These are phyloP conservation scores for Lathronympha strigana DNA, from an alignment of 2,888 invertebrate species.

Conservation along the genomic window DNA sequence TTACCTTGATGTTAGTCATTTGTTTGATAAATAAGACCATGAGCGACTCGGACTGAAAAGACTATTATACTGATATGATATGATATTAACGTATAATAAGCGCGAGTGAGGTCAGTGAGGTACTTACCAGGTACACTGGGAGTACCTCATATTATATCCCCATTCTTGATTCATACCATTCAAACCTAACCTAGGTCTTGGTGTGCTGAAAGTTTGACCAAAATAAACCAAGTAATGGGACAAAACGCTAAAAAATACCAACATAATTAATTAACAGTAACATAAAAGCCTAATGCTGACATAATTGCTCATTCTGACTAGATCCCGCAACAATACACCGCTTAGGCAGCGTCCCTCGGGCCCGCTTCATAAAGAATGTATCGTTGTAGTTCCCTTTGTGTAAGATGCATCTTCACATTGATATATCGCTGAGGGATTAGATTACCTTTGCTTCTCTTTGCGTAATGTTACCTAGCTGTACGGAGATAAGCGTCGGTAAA, in stretches of 20 bases:
- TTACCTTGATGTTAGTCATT: too few species aligned
- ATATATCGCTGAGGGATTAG: slow-evolving; percentile 31
- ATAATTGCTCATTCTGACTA: slow-evolving; percentile 20
- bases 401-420: slow-evolving; percentile 35
- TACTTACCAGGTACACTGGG: too few species aligned
- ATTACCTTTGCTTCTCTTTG: slow-evolving; percentile 17
- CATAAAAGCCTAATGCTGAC: slow-evolving; percentile 18
- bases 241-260: background rate
- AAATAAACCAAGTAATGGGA: too few species aligned
- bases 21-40: too few species aligned
- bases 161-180: too few species aligned
- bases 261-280: slow-evolving; percentile 12
- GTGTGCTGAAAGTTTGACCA: too few species aligned
- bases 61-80: too few species aligned
- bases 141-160: too few species aligned
- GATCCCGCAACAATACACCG: slow-evolving; percentile 24
- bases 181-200: too few species aligned
- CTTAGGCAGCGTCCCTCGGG: slow-evolving; percentile 30
- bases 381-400: slow-evolving; percentile 36
- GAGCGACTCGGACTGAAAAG: too few species aligned
- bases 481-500: background rate
- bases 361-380: slow-evolving; percentile 40
- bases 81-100: too few species aligned
- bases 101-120: too few species aligned
- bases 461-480: slow-evolving; percentile 13